These are phyloP conservation scores for Ammospiza nelsoni DNA, from an alignment of 2,113 vertebrate genomes.

Conservation along the genomic window DNA sequence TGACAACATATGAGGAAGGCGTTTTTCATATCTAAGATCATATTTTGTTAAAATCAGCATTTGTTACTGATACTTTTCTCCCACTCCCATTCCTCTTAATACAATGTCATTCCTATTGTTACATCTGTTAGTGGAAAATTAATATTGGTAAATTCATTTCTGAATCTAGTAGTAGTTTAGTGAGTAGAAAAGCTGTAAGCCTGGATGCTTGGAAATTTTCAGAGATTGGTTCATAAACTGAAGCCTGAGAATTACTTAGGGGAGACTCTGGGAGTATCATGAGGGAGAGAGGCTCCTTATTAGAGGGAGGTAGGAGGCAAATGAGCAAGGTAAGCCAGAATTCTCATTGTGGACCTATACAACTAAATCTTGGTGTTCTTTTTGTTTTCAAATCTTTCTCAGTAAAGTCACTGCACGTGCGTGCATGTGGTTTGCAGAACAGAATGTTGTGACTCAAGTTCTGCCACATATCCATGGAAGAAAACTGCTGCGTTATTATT, in stretches of 20 bases:
- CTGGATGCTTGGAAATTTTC: not conserved
- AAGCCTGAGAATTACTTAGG: not conserved
- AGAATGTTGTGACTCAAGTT: not conserved
- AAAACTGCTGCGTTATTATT: not conserved
- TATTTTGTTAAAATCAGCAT: not conserved
- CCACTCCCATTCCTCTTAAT: not conserved
- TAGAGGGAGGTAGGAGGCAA: not conserved
- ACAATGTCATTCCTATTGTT: not conserved
- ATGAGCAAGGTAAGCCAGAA: not conserved
- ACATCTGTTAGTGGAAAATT: not conserved
- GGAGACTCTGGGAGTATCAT: not conserved
- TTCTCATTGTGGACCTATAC: not conserved
- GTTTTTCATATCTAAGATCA: not conserved
- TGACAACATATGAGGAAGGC: not conserved
- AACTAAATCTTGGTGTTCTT: not conserved
- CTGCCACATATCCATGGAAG: not conserved
- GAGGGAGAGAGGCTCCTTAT: not conserved
- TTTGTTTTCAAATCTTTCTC: not conserved
- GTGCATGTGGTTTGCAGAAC: not conserved
- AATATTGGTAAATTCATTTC: not conserved
- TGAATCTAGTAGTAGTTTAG: not conserved
- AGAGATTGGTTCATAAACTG: not conserved
- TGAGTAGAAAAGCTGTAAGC: not conserved
- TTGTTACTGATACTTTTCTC: not conserved
- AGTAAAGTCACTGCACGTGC: not conserved